A percentile compares a stretch with the other conserved stretches of the same genome.
Conservation (phyloP, 2,888 invertebrate genomes). For the Cenopis cana region DNA sequence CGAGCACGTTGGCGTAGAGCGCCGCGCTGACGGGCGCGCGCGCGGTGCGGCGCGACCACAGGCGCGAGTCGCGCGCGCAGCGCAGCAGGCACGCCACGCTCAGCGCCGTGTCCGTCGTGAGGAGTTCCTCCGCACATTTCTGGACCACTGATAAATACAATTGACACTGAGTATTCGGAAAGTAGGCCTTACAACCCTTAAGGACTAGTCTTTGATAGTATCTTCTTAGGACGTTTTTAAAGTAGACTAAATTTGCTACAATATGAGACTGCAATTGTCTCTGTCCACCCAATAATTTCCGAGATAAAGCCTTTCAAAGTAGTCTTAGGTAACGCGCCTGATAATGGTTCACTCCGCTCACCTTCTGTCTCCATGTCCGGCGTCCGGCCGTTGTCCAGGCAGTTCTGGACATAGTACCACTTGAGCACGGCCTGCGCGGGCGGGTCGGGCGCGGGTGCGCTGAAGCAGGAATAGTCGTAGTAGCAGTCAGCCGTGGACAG, state of each 20-base stretch:
- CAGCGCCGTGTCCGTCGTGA: constrained; percentile 68
- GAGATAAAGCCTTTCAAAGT: too few relatives aligned
- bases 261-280: too few relatives aligned
- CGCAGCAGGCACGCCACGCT: constrained; percentile 68
- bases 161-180: too few relatives aligned
- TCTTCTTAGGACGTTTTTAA: too few relatives aligned
- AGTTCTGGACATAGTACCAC: constrained; percentile 71
- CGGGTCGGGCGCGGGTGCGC: constrained; percentile 46
- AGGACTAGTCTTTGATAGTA: too few relatives aligned
- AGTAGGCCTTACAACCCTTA: too few relatives aligned
- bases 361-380: constrained; percentile 60
- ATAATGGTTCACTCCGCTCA: constrained; percentile 39
- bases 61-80: constrained; percentile 33
- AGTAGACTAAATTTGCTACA: too few relatives aligned
- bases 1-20: constrained; percentile 68
- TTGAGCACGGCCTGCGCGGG: constrained; percentile 58
- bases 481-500: constrained; percentile 52
- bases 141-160: constrained; percentile 60
- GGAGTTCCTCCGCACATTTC: constrained; percentile 67
- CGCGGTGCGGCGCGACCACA: constrained; percentile 46
- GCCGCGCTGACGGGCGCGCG: constrained; percentile 60
- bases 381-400: constrained; percentile 54
- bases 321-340: too few relatives aligned
- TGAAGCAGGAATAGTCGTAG: constrained; percentile 54
- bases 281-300: too few relatives aligned